Evolutionary conservation across 1,140 invertebrate genomes (phyloP), one percentile per base, ranked within the genome.

Genomic region (Rhopalosiphum padi): DNA sequence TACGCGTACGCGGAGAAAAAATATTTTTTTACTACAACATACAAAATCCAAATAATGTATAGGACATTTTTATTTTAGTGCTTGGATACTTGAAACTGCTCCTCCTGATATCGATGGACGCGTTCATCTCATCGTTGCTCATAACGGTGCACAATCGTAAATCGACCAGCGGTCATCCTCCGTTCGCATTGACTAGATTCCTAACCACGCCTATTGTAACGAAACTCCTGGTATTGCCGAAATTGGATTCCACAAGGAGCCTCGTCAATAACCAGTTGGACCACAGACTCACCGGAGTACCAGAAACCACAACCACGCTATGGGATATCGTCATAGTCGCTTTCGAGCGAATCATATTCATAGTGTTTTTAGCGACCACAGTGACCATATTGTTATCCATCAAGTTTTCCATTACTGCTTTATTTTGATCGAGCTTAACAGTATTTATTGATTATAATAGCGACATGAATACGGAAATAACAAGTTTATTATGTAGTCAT

Each of bases 251-350:
- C 21, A 15, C 21, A 1, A 21, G 25, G 8, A 23, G 1, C 77
- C 23, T n/a, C 21, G 46, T 37, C 6, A 35, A 53, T 18, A 23
- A 23, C 30, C 48, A 83, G 46, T 41, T 41, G 15, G 41, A 21
- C 21, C 46, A 35, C 6, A 37, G 37, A 21, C 90, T 15, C 1
- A 21, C 43, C 35, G 1, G 30, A 48, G n/a, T 15, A 48, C n/a
- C 18, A 15, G 9, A 85, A 1, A 25, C 18, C n/a, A 35, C 30
- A 22, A 37, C 22, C 77, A 92, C 91, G 4, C 35, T 92, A 0
- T 92, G 91, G 91, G 91, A 92, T 25, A 83, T 92, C 41, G 46
- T 92, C 77, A 35, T 83, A 35, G 46, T 30, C 21, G 60, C 68
- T 23, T 37, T 83, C 11, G 68, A 92, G 53, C 30, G 91, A 48